Evolutionary conservation across 1,140 invertebrate species (phyloP).

Genomic region (Drosophila repletoides): DNA sequence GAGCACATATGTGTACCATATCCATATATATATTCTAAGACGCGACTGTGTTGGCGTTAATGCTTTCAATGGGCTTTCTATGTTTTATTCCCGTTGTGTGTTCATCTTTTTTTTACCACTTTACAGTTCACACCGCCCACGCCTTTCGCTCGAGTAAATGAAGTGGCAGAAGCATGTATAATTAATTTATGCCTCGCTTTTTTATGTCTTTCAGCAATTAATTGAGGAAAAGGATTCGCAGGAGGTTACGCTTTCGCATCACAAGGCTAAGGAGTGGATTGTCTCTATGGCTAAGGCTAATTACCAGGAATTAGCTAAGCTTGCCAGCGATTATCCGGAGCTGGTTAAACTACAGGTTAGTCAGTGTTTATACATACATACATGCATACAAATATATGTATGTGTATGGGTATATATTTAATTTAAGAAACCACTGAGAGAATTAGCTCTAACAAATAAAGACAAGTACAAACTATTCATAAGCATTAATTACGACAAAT

Average conservation of each 20-base stretch:
- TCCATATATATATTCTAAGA: constrained; percentile 52
- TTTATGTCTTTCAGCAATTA: constrained; percentile 60
- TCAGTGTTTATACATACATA: not conserved
- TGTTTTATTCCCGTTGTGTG: constrained; percentile 68
- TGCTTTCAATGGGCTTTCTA: constrained; percentile 79
- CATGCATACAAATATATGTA: not conserved
- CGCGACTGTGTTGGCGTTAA: constrained; percentile 73
- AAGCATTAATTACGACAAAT: constrained; percentile 81
- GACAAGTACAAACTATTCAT: constrained; percentile 80
- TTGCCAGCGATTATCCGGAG: constrained; percentile 91
- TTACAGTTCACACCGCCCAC: constrained; percentile 24
- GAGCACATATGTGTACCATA: constrained; percentile 19
- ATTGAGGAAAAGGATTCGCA: constrained; percentile 74
- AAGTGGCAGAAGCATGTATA: constrained; percentile 70
- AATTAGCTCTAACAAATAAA: constrained; percentile 64
- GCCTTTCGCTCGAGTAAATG: constrained; percentile 34
- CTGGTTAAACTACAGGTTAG: constrained; percentile 92
- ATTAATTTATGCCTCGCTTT: constrained; percentile 71
- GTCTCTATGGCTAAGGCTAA: constrained; percentile 91
- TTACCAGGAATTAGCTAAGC: constrained; percentile 91
- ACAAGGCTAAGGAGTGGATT: constrained; percentile 92
- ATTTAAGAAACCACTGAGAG: too few species aligned
- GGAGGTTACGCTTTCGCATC: constrained; percentile 81
- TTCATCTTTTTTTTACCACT: constrained; percentile 13
- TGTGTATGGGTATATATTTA: not conserved